Evolutionary conservation across 2,113 vertebrate genomes (phyloP).

Genomic region (Dicaeum eximium): DNA sequence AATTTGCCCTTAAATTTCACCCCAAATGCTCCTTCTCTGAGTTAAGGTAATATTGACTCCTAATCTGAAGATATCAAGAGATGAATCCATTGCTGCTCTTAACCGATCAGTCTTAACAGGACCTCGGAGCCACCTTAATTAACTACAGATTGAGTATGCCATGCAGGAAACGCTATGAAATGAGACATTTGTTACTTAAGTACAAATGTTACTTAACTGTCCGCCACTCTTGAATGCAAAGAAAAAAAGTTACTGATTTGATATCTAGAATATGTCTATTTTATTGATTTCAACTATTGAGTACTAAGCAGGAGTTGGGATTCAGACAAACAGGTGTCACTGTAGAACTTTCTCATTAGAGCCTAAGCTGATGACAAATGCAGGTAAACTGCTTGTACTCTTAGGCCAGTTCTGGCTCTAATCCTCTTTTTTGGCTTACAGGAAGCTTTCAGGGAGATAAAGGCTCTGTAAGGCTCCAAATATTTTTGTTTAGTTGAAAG

Average conservation of each 20-base stretch:
- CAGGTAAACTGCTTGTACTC: not conserved
- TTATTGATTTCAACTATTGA: not conserved
- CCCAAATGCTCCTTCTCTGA: not conserved
- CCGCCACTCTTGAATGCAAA: not conserved
- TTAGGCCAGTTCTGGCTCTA: not conserved
- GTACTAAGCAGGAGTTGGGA: not conserved
- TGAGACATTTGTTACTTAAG: not conserved
- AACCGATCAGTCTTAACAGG: not conserved
- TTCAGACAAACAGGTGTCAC: not conserved
- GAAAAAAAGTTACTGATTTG: not conserved
- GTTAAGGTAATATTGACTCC: not conserved
- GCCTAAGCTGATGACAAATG: not conserved
- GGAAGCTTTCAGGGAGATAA: not conserved
- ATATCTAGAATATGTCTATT: not conserved
- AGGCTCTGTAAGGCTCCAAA: not conserved
- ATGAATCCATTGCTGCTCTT: not conserved
- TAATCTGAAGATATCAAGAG: not conserved
- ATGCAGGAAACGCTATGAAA: not conserved
- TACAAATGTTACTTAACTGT: not conserved
- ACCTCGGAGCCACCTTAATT: not conserved
- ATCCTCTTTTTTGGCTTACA: not conserved
- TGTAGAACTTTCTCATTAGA: not conserved
- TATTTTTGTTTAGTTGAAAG: not conserved
- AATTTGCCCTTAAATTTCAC: not conserved
- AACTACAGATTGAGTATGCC: not conserved